These are phyloP conservation scores for Hoplostethus mediterraneus DNA, from an alignment of 2,797 vertebrate genomes.

Conservation along the genomic window DNA sequence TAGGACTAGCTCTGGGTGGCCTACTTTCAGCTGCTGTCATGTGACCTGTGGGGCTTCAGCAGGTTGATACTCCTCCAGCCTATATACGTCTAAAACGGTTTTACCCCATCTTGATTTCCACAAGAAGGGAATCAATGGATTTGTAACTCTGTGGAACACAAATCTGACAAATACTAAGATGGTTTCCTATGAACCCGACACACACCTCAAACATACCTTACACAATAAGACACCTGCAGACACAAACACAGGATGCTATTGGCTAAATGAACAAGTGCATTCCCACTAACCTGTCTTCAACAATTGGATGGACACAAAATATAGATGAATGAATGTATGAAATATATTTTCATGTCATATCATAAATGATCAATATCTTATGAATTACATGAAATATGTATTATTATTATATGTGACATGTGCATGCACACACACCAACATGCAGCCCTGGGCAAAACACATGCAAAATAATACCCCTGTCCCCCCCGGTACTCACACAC, in stretches of 20 bases:
- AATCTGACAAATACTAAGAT: constrained; percentile 12
- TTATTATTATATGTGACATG: too few relatives aligned
- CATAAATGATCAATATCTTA: too few relatives aligned
- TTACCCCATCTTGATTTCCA: constrained; percentile 47
- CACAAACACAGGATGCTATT: background rate
- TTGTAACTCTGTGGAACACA: background rate
- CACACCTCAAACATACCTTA: background rate
- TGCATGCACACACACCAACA: too few relatives aligned
- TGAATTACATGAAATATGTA: too few relatives aligned
- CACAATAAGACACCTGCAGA: background rate
- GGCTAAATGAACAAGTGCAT: background rate
- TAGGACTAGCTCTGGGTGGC: constrained; percentile 45
- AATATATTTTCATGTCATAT: too few relatives aligned
- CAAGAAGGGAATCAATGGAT: background rate
- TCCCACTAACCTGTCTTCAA: too few relatives aligned
- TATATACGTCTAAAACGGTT: constrained; percentile 24
- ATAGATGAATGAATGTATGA: too few relatives aligned
- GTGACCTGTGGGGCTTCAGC: constrained; percentile 42
- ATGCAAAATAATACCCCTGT: too few relatives aligned
- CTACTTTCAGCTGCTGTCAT: constrained; percentile 66
- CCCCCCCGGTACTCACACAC: too few relatives aligned
- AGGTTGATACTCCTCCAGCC: constrained; percentile 35
- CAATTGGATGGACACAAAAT: too few relatives aligned
- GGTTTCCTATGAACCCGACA: background rate
- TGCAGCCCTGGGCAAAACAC: too few relatives aligned